A percentile compares a stretch with the other conserved stretches of the same genome.
These are phyloP conservation scores for Porites lutea DNA, from an alignment of 64 coral and sea anemone species.

Conservation along the genomic window DNA sequence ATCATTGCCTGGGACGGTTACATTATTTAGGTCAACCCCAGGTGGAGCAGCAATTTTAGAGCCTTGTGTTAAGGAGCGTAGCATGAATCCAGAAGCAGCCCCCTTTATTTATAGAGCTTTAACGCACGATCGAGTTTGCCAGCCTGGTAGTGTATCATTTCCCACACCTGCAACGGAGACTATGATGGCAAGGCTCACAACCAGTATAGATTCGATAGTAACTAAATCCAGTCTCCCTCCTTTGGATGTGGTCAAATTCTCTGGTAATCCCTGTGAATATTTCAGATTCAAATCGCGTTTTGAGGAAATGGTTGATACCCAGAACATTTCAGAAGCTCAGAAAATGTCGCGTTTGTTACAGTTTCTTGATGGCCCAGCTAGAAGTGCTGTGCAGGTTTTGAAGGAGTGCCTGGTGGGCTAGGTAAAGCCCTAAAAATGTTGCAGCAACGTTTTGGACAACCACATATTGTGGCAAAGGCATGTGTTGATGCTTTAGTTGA, in stretches of 20 bases:
- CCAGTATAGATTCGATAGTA: conserved; percentile 50
- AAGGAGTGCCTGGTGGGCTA: conserved; percentile 64
- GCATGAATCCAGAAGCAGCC: not conserved
- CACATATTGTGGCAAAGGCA: conserved; percentile 74
- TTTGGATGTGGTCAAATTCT: conserved; percentile 68
- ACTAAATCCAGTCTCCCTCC: conserved; percentile 60
- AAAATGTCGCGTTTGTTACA: conserved; percentile 64
- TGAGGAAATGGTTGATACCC: conserved; percentile 59
- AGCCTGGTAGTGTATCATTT: not conserved
- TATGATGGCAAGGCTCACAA: conserved; percentile 16
- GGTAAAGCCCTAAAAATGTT: conserved; percentile 55
- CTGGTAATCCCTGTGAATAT: conserved; percentile 72
- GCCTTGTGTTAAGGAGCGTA: not conserved
- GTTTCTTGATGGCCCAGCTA: conserved; percentile 68
- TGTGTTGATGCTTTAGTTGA: conserved; percentile 79
- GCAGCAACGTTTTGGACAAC: conserved; percentile 72
- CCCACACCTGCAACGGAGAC: not conserved
- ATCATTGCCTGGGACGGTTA: not conserved
- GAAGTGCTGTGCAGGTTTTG: conserved; percentile 49
- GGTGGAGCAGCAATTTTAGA: not conserved
- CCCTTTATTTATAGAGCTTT: too few relatives aligned
- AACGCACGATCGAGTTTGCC: not conserved
- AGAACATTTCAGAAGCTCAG: conserved; percentile 56
- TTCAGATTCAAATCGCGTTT: conserved; percentile 66
- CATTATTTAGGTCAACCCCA: conserved; percentile 1